These are phyloP conservation scores for Agrypnia vestita DNA, from an alignment of 1,140 invertebrate species.

Conservation along the genomic window DNA sequence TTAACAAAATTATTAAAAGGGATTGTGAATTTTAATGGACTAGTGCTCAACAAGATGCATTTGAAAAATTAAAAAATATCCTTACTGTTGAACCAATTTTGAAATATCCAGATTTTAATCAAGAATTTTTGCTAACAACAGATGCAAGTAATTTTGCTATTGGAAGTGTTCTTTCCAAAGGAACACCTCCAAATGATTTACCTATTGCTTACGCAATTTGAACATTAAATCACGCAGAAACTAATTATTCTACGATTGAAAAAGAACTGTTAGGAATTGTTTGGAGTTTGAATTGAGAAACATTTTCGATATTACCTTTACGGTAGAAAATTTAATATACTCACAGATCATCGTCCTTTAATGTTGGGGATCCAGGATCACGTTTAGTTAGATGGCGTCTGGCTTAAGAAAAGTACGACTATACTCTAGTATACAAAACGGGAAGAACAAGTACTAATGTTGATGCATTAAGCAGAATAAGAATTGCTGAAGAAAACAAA, in stretches of 20 bases:
- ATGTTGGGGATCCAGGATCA: slow-evolving; percentile 68
- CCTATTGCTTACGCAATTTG: slow-evolving; percentile 67
- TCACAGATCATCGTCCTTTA: slow-evolving; percentile 68
- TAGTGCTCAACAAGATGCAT: slow-evolving; percentile 62
- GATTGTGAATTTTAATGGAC: slow-evolving; percentile 60
- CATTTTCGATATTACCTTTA: slow-evolving; percentile 70
- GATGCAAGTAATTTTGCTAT: slow-evolving; percentile 58
- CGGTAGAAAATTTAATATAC: slow-evolving; percentile 68
- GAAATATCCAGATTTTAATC: slow-evolving; percentile 58
- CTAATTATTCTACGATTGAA: slow-evolving; percentile 67
- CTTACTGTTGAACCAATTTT: slow-evolving; percentile 66
- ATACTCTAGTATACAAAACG: slow-evolving; percentile 67
- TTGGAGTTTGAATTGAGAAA: slow-evolving; percentile 67
- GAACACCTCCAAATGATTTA: slow-evolving; percentile 42
- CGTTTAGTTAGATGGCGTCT: slow-evolving; percentile 71
- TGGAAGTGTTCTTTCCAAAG: slow-evolving; percentile 55
- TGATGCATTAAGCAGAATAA: slow-evolving; percentile 62
- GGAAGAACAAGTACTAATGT: slow-evolving; percentile 66
- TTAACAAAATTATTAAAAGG: slow-evolving; percentile 62
- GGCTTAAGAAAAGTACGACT: slow-evolving; percentile 68
- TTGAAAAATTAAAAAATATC: slow-evolving; percentile 66
- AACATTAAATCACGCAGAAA: slow-evolving; percentile 66
- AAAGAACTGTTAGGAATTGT: slow-evolving; percentile 73
- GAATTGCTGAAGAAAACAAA: slow-evolving; percentile 48
- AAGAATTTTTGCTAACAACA: slow-evolving; percentile 56